Percentiles rank a stretch among this genome's conserved stretches.
Evolutionary conservation across 2,113 vertebrate species (phyloP).

Genomic region (Reinhardtius hippoglossoides): DNA sequence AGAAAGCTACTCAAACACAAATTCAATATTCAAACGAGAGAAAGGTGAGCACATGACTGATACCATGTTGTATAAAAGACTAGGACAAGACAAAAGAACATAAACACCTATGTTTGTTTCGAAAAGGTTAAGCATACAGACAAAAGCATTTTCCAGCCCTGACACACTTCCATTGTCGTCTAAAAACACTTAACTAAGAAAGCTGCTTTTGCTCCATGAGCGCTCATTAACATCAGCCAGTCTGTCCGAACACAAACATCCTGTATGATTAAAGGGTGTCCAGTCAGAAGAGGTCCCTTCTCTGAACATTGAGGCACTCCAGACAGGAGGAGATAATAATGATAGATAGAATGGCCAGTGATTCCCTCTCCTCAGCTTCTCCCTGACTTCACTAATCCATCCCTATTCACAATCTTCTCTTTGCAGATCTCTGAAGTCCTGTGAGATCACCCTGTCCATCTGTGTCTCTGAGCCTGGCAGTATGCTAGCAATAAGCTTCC

Average conservation of each 20-base stretch:
- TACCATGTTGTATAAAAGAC: no score
- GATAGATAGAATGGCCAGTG: constrained; percentile 2
- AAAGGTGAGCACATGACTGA: not conserved
- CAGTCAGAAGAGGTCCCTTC: constrained; percentile 22
- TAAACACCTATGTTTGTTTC: not conserved
- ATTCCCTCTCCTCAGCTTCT: constrained; percentile 15
- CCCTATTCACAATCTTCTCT: constrained; percentile 8
- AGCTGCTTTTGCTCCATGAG: constrained; percentile 24
- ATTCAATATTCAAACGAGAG: not conserved
- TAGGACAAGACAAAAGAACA: no score
- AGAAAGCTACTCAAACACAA: not conserved
- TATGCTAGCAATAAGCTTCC: constrained; percentile 23
- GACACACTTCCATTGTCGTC: not conserved
- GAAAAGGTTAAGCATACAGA: not conserved
- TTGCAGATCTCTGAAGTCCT: constrained; percentile 19
- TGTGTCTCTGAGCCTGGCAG: constrained; percentile 32
- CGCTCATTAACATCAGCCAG: constrained; percentile 59
- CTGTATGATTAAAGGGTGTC: constrained; percentile 52
- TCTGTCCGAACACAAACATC: constrained; percentile 46
- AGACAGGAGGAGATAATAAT: constrained; percentile 11
- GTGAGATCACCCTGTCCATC: constrained; percentile 37
- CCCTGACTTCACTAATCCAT: constrained; percentile 12
- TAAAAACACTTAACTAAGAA: constrained; percentile 12
- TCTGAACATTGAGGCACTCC: constrained; percentile 24
- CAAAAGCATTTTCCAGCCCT: constrained; percentile 4